Evolutionary conservation across 1,140 invertebrate species (phyloP).

Genomic region (Brachionus calyciflorus): DNA sequence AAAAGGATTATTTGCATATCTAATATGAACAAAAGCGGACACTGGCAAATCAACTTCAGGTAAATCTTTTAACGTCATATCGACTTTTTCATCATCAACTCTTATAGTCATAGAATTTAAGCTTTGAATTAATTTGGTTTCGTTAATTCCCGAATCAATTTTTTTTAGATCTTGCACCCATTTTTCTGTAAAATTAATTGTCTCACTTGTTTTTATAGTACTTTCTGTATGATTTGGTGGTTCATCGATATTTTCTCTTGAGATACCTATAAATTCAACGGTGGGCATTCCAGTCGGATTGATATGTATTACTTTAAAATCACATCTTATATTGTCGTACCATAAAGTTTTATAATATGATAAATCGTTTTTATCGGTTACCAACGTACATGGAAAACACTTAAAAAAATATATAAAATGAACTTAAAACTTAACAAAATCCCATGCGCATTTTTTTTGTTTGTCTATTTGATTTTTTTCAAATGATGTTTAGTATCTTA

Average conservation of each 20-base stretch:
- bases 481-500: too few relatives aligned
- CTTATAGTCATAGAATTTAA: background rate
- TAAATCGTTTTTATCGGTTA: background rate
- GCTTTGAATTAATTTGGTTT: background rate
- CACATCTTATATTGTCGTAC: background rate
- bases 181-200: too few relatives aligned
- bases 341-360: background rate
- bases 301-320: background rate
- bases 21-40: background rate
- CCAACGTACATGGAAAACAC: conserved; percentile 12
- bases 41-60: background rate
- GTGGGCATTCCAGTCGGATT: conserved; percentile 19
- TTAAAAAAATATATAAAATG: background rate
- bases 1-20: conserved; percentile 14
- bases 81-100: background rate
- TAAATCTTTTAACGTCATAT: background rate
- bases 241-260: background rate
- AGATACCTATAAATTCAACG: background rate
- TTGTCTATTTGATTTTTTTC: too few relatives aligned
- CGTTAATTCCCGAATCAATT: background rate
- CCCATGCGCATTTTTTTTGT: too few relatives aligned
- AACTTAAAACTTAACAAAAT: too few relatives aligned
- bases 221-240: too few relatives aligned
- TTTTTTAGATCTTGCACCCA: background rate
- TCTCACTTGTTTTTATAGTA: too few relatives aligned